Percentiles rank a stretch among this genome's conserved stretches.
These are phyloP conservation scores for Cabera pusaria DNA, from an alignment of 2,888 invertebrate genomes.

Conservation along the genomic window DNA sequence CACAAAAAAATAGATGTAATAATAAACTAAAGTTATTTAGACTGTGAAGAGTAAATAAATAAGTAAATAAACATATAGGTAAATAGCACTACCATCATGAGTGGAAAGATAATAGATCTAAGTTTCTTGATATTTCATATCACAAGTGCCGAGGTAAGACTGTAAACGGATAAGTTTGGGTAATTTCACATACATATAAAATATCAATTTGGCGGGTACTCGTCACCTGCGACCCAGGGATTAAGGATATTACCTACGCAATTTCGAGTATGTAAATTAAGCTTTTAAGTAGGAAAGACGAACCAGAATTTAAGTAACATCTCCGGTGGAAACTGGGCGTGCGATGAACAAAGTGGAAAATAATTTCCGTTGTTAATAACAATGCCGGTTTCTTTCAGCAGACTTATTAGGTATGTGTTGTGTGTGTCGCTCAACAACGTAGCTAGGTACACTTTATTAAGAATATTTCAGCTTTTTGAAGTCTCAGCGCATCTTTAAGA, in stretches of 20 bases:
- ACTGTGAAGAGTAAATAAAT: too few relatives aligned
- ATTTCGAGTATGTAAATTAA: conserved; percentile 45
- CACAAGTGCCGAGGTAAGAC: conserved; percentile 21
- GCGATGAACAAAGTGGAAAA: conserved; percentile 4
- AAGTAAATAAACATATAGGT: too few relatives aligned
- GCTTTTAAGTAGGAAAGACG: conserved; percentile 30
- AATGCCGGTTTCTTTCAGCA: too few relatives aligned
- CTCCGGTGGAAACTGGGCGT: conserved; percentile 5
- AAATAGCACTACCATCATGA: neutral
- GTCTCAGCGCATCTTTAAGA: too few relatives aligned
- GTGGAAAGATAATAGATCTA: neutral
- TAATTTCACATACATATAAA: conserved; percentile 38
- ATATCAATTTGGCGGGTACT: conserved; percentile 44
- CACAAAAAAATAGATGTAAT: too few relatives aligned
- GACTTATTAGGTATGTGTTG: too few relatives aligned
- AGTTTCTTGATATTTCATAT: conserved; percentile 2
- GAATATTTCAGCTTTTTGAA: too few relatives aligned
- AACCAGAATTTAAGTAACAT: conserved; percentile 15
- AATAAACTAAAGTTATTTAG: too few relatives aligned
- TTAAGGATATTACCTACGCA: conserved; percentile 31
- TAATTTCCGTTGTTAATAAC: conserved; percentile 4
- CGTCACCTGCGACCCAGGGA: conserved; percentile 46
- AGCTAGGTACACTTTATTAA: too few relatives aligned
- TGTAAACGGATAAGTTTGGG: conserved; percentile 19
- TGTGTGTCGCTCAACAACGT: too few relatives aligned